Evolutionary conservation across 92 coral and sea anemone species (phyloP).

Genomic region (Epizoanthus rinbou): DNA sequence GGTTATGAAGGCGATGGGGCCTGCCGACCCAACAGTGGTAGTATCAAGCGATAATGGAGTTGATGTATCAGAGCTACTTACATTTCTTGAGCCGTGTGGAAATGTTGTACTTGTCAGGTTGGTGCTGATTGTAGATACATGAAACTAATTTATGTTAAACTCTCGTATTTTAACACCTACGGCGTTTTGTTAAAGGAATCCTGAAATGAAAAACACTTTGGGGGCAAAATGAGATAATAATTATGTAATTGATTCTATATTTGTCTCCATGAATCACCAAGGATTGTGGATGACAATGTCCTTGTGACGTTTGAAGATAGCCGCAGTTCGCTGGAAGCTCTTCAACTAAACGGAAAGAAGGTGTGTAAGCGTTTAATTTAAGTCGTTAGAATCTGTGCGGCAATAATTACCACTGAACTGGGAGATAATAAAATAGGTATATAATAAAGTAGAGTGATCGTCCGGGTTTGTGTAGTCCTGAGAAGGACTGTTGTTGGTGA

Average conservation of each 20-base stretch:
- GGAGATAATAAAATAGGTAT: too few relatives aligned
- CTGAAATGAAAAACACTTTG: too few relatives aligned
- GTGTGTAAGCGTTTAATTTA: conserved; percentile 36
- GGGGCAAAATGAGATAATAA: neutral
- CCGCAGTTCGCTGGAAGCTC: conserved; percentile 85
- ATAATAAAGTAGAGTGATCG: too few relatives aligned
- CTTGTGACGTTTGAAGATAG: conserved; percentile 94
- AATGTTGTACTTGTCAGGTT: conserved; percentile 90
- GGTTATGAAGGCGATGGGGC: conserved; percentile 97
- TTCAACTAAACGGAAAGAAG: conserved; percentile 82
- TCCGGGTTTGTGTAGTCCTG: too few relatives aligned
- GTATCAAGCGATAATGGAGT: conserved; percentile 74
- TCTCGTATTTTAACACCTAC: neutral
- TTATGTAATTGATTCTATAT: neutral
- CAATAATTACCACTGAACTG: too few relatives aligned
- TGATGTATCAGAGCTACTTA: conserved; percentile 81
- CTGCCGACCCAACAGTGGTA: conserved; percentile 96
- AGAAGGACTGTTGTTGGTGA: too few relatives aligned
- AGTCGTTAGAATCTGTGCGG: too few relatives aligned
- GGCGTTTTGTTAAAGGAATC: too few relatives aligned
- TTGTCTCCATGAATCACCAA: conserved; percentile 6
- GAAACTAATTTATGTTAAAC: neutral
- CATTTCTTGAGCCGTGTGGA: conserved; percentile 83
- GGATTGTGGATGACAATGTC: conserved; percentile 89
- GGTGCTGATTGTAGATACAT: neutral